Percentiles rank a stretch among this genome's conserved stretches.
These are phyloP conservation scores for Ditylenchus dipsaci DNA, from an alignment of 1,140 invertebrate species.

Conservation along the genomic window DNA sequence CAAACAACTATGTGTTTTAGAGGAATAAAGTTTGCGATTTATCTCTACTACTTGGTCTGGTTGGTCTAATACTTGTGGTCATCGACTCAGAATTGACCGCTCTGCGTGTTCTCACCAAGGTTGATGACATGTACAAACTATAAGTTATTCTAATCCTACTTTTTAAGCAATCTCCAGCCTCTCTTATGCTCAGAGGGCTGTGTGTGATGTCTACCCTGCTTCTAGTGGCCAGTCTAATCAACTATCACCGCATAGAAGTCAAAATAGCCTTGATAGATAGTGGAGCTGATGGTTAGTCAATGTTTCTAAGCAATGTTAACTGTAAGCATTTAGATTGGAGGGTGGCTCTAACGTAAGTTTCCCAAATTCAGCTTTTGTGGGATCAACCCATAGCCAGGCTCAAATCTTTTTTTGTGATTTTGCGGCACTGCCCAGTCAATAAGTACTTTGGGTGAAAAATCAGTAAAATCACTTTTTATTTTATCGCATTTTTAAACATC, in stretches of 20 bases:
- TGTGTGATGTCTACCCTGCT: constrained; percentile 50
- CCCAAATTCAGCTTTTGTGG: not conserved
- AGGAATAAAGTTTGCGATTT: constrained; percentile 57
- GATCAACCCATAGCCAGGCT: not conserved
- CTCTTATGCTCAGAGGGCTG: constrained; percentile 40
- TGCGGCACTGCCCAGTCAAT: too few species aligned
- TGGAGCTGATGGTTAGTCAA: constrained; percentile 42
- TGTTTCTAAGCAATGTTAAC: too few species aligned
- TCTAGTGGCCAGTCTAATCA: constrained; percentile 46
- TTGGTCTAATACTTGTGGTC: constrained; percentile 53
- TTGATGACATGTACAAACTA: not conserved
- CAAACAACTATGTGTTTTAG: constrained; percentile 31
- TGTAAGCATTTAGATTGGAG: constrained; percentile 42
- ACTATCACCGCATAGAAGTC: constrained; percentile 57
- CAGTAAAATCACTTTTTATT: too few species aligned
- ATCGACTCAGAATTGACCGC: constrained; percentile 54
- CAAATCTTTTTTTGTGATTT: too few species aligned
- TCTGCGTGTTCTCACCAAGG: constrained; percentile 35
- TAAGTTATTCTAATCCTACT: constrained; percentile 10
- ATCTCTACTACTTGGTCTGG: constrained; percentile 47
- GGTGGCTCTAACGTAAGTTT: constrained; percentile 44
- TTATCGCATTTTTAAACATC: too few species aligned
- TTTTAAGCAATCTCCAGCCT: constrained; percentile 25
- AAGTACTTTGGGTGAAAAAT: too few species aligned
- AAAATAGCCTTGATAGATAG: constrained; percentile 57